Base-by-base conservation (phyloP, 2,888 invertebrate genomes). In the Nymphalis urticae region DNA sequence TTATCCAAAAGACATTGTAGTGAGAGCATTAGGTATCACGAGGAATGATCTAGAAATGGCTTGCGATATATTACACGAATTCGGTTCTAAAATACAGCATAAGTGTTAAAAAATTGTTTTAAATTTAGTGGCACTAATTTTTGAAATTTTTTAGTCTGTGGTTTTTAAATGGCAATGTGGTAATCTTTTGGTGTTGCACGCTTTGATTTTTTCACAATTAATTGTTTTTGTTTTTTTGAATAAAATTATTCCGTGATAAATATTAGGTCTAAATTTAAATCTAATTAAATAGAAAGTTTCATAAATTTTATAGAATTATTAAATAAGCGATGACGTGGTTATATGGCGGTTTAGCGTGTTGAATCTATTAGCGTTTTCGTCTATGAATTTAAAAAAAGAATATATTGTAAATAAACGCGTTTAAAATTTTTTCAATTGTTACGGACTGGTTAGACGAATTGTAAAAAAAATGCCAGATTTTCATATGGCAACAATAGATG, bases 1-100 rank as follows among this genome's bases (percentile, higher is more conserved):
- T 0, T 98, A 97, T 83, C 95, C 97, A 1, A 96, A 97, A 80
- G 97, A 98, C 82, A 96, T 97, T 61, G 98, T 98, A 4, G 96
- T 98, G 62, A 94, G 98, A 76, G 98, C 98, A 6, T 93, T 98
- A 77, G 97, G 97, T 71, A 98, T 98, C 79, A 97, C 98, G 1
- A 94, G 97, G 70, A 98, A 98, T 90, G 97, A 98, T 87, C 94
- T 98, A 66, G 97, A 97, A 85, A 98, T 98, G 98, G 98, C 98
- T 60, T 96, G 98, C 90, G 98, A 98, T 85, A 98, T 98, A 82
- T 91, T 98, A 76, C 96, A 97, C 85, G 97, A 98, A 85, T 98
- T 98, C 87, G 97, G 97, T n/a, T 82, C 88, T 4, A 92, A 92
- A 80, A 76, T 89, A 76, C 82, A 88, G 72, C 88, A 85, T 77